These are phyloP conservation scores for Sternotherus odoratus DNA, from an alignment of 2,797 vertebrate genomes.

Conservation along the genomic window DNA sequence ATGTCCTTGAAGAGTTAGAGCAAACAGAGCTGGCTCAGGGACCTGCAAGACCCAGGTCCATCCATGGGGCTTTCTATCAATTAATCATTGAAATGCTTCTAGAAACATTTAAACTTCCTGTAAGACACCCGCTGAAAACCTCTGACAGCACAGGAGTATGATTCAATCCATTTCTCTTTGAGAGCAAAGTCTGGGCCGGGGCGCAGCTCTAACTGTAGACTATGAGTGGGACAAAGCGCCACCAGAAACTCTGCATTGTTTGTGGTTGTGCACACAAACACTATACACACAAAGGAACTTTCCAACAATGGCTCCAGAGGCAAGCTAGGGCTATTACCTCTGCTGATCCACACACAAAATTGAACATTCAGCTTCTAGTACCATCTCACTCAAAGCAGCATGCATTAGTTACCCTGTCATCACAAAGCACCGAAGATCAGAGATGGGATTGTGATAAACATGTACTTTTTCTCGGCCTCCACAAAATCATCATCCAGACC, in stretches of 20 bases:
- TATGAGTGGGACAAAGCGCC: neutral
- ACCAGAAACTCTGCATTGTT: neutral
- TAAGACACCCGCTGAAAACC: neutral
- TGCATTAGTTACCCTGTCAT: neutral
- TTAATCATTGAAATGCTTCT: neutral
- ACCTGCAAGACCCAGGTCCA: neutral
- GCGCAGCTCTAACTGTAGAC: neutral
- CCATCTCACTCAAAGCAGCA: neutral
- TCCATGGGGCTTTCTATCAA: neutral
- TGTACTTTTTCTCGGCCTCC: neutral
- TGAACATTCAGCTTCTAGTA: neutral
- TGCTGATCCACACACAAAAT: neutral
- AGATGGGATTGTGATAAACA: neutral
- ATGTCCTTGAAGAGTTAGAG: neutral
- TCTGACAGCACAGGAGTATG: neutral
- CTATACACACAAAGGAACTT: neutral
- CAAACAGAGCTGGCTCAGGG: neutral
- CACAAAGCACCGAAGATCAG: neutral
- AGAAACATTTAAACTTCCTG: neutral
- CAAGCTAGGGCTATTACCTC: neutral
- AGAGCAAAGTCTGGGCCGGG: neutral
- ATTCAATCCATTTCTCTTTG: neutral
- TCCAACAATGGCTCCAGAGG: neutral
- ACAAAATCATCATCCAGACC: neutral
- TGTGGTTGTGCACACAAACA: slow-evolving; percentile 11